Evolutionary conservation across 2,797 vertebrate genomes (phyloP).

Genomic region (Chaetophractus vellerosus): DNA sequence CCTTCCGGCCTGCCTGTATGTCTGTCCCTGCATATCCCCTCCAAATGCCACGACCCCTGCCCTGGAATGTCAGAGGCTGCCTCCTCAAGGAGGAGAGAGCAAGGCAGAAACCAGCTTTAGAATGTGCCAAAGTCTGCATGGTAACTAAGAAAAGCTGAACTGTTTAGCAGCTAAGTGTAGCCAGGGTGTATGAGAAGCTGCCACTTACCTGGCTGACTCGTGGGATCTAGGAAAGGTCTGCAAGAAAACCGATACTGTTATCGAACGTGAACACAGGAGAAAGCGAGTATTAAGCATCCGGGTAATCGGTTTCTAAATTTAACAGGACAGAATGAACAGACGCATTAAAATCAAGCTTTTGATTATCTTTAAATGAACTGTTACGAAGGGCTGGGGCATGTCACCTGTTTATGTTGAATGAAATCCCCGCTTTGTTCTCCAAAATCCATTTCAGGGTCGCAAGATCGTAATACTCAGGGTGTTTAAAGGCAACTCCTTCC

Average conservation of each 20-base stretch:
- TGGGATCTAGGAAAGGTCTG: constrained; percentile 89
- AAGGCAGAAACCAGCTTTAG: neutral
- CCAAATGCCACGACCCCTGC: neutral
- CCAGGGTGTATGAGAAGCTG: neutral
- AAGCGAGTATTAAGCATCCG: neutral
- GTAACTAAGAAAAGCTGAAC: neutral
- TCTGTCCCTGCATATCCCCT: neutral
- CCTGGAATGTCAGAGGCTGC: neutral
- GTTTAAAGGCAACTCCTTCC: constrained; percentile 86
- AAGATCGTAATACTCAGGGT: constrained; percentile 88
- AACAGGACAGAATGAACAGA: neutral
- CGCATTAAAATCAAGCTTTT: neutral
- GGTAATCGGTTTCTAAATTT: neutral
- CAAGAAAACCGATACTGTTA: constrained; percentile 76
- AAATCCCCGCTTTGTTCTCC: constrained; percentile 90
- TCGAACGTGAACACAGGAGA: neutral
- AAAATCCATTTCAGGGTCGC: constrained; percentile 90
- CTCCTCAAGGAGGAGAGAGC: neutral
- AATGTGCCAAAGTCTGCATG: neutral
- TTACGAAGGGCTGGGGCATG: neutral
- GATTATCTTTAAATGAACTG: neutral
- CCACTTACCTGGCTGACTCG: constrained; percentile 88
- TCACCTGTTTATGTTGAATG: constrained; percentile 91
- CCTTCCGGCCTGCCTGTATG: accelerated
- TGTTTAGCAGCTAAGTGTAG: neutral